Evolutionary conservation across 2,888 invertebrate genomes (phyloP), one percentile per base, ranked within the genome.

Genomic region (Dorcus parallelipipedus): DNA sequence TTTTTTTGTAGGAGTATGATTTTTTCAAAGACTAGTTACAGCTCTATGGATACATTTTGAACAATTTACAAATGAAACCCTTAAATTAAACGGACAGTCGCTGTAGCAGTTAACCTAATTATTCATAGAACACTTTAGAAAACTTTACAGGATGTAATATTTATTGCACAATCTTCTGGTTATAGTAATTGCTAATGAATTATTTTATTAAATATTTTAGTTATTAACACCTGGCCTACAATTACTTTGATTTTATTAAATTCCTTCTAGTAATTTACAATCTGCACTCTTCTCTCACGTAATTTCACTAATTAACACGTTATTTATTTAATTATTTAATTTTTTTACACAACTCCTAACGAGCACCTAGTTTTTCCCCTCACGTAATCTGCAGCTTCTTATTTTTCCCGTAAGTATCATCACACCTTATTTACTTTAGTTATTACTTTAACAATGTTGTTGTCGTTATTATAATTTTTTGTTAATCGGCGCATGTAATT

Each of bases 231-330:
- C 33, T 48, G 45, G 7, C 42, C 26, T n/a, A n/a, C 33, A 47
- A 20, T 43, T 9, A 26, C 43, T 41, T 41, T 38, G 14, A 41
- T 7, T 52, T 41, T 40, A 49, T 55, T 53, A 56, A 41, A 52
- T 58, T 47, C 58, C 42, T 53, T 59, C 38, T 56, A 51, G 52
- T 56, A 56, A 53, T 51, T 48, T 49, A 40, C 33, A 41, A 49
- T 60, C 50, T 59, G 55, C 62, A 64, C 61, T 59, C 61, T 62
- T 67, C 69, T 69, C 68, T 68, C 65, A 64, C 61, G 60, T 65
- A 64, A 60, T 59, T 20, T 64, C 59, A 59, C 67, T 68, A 66
- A 65, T 68, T 71, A 71, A 71, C 71, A 69, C 50, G 55, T 53
- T 51, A 52, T 23, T 47, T 47, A 52, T 33, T 33, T 33, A 6